These are phyloP conservation scores for Rhineura floridana DNA, from an alignment of 2,113 vertebrate genomes.

Conservation along the genomic window DNA sequence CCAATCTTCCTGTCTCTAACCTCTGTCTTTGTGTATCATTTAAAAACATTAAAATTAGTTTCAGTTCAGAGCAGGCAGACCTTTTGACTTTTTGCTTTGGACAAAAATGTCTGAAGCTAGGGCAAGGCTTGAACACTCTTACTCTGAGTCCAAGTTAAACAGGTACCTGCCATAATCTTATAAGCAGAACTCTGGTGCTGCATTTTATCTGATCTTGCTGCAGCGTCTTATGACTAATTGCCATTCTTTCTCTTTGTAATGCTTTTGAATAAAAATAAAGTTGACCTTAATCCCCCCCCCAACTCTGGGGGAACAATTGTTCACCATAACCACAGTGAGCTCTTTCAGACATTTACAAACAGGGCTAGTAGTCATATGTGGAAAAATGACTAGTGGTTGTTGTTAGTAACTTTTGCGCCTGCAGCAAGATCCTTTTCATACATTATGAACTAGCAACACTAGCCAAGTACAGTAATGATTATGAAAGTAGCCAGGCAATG, in stretches of 20 bases:
- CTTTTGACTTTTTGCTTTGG: not conserved
- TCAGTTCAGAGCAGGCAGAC: not conserved
- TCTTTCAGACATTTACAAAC: not conserved
- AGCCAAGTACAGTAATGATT: not conserved
- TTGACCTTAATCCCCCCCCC: not conserved
- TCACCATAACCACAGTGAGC: not conserved
- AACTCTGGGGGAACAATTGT: not conserved
- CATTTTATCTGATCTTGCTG: slow-evolving; percentile 49
- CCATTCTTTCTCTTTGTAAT: not conserved
- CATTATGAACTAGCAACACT: not conserved
- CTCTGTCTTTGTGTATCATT: too few species aligned
- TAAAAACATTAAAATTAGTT: too few species aligned
- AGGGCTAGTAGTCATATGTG: not conserved
- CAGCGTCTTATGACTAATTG: slow-evolving; percentile 43
- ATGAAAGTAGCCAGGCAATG: not conserved
- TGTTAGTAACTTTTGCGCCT: not conserved
- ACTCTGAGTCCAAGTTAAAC: not conserved
- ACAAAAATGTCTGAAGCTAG: not conserved
- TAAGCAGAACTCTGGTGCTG: not conserved
- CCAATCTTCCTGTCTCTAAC: not conserved
- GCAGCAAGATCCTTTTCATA: not conserved
- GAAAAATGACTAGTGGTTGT: not conserved
- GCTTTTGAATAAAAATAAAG: slow-evolving; percentile 47
- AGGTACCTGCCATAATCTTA: not conserved
- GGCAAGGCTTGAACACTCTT: not conserved